Base-by-base conservation (phyloP, 1,140 invertebrate genomes). In the Drosophila tropicalis region DNA sequence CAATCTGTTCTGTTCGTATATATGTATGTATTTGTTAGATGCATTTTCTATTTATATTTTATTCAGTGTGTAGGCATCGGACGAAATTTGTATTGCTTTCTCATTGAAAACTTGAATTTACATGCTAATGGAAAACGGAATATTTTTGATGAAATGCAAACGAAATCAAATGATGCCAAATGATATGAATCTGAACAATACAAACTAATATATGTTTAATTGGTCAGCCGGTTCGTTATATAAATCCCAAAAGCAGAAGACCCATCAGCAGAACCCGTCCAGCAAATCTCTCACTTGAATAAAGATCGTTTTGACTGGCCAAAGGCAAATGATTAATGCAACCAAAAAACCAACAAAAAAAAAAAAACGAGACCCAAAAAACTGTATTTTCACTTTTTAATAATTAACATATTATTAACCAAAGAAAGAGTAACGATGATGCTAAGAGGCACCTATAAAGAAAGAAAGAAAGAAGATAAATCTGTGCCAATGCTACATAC, bases 341-440 rank as follows among this genome's bases (percentile, higher is more conserved):
- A 58, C 68, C 64, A 40, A 62, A 57, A 41, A 40, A 36, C 36
- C 55, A 47, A 64, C 51, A 75, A 29, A 61, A 22, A 22, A 15
- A 17, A 57, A 70, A 65, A 73, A 61, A 40, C 57, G 62, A 75
- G 77, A 80, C 55, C 79, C 76, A 67, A 74, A 73, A 79, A 68
- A 57, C 76, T 54, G 64, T 75, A 81, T 90, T 90, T 90, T 90
- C 87, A 90, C 87, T 90, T 90, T 90, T 90, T 84, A 90, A 90
- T 90, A 90, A 90, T 90, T 90, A 79, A 90, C 89, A 90, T 87
- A 81, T 72, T 83, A 86, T 87, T 79, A 86, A 86, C 67, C 73
- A 77, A 76, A 57, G 57, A 62, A 67, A 36, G 63, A 74, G 54
- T 51, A 22, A 51, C 44, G 72, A 61, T 22, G 62, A 29, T 5